Percentiles rank a stretch among this genome's conserved stretches.
These are phyloP conservation scores for Ephydatia muelleri DNA, from an alignment of 37 sponge, comb jelly and placozoan genomes.

Conservation along the genomic window DNA sequence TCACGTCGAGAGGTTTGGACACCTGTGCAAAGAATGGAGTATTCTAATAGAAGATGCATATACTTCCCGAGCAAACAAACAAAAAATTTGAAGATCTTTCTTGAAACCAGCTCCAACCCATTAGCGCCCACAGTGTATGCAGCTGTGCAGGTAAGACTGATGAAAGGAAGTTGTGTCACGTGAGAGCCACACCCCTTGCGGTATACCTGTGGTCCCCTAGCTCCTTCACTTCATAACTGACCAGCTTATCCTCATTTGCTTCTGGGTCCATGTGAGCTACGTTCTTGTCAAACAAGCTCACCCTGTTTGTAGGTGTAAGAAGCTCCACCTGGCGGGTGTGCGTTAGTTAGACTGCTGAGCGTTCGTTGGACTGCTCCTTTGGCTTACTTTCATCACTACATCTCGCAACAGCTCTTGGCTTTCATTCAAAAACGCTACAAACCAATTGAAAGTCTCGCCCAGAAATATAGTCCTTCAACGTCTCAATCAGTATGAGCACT, in stretches of 20 bases:
- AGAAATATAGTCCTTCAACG: conserved; percentile 61
- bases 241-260: conserved; percentile 66
- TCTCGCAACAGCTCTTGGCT: conserved; percentile 66
- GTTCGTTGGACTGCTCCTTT: background rate
- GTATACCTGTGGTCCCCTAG: conserved; percentile 67
- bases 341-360: background rate
- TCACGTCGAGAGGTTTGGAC: conserved; percentile 87
- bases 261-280: conserved; percentile 51
- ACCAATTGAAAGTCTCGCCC: conserved; percentile 82
- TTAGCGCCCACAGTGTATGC: conserved; percentile 62
- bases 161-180: background rate
- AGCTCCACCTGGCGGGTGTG: conserved; percentile 67
- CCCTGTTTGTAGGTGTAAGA: conserved; percentile 63
- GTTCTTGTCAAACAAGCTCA: conserved; percentile 20
- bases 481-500: background rate
- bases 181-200: background rate
- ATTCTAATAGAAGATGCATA: background rate
- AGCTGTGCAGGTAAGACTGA: conserved; percentile 72
- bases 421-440: conserved; percentile 76
- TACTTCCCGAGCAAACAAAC: conserved; percentile 8
- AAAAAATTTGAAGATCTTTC: conserved; percentile 80
- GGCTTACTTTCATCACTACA: conserved; percentile 67
- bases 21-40: conserved; percentile 37
- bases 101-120: conserved; percentile 76
- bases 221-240: conserved; percentile 81